Base-by-base conservation (phyloP, 1,140 invertebrate genomes). In the Pinna nobilis region DNA sequence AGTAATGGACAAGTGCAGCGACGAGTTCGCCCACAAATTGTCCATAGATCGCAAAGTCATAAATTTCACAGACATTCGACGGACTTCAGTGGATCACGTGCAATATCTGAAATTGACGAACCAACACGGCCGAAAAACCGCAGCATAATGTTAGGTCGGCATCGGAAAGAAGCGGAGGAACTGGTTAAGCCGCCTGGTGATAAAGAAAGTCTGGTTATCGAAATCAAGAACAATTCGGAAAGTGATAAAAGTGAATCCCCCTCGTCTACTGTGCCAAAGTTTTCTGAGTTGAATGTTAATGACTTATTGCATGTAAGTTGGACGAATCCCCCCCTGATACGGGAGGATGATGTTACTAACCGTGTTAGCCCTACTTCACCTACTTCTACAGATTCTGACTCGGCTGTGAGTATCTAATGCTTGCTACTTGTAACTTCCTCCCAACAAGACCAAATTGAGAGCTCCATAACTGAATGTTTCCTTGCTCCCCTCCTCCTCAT, bases 291-390 rank as follows among this genome's bases (percentile, higher is more conserved):
- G 67, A 80, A 77, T 53, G 79, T 82, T 5, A 74, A 74, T n/a
- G 82, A 85, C 47, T 67, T 85, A 51, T 66, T 84, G 79, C 78
- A 84, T 84, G 84, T 85, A 82, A 85, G 82, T 83, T 79, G 70
- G 81, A 81, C 75, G 66, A 71, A 64, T 20, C 25, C 18, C n/a
- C 25, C 49, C 60, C 65, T 53, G 39, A 35, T 47, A 33, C 74
- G 59, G 28, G 53, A 35, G 35, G 67, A 64, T 65, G 44, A 59
- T 64, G 67, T 39, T 78, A 71, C 76, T 76, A 80, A 81, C 66
- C 55, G 65, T 61, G 57, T 59, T 74, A 71, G 59, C 37, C 47
- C 59, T 69, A 7, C 66, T 3, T 33, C 64, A n/a, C 28, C 65
- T 64, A 41, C 60, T 47, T 44, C 55, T 66, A 68, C 63, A 71